Percentiles rank a stretch among this genome's conserved stretches.
Conservation (phyloP, 1,140 invertebrate species). For the Apis laboriosa region DNA sequence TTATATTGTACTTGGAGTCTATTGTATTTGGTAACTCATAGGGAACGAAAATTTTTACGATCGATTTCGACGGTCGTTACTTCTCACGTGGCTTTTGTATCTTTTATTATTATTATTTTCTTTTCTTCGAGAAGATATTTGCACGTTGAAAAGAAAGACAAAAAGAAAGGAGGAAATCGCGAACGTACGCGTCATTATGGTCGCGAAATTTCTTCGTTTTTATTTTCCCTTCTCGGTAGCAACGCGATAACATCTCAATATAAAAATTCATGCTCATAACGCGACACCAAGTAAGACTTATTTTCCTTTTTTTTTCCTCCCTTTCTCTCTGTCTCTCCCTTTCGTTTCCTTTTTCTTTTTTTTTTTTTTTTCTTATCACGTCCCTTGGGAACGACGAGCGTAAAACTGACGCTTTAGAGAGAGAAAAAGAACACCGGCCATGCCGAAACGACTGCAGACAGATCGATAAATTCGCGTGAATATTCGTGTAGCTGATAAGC, state of each 20-base stretch:
- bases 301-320: conserved; percentile 62
- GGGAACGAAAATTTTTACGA: conserved; percentile 12
- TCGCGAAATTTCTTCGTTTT: conserved; percentile 50
- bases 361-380: conserved; percentile 71
- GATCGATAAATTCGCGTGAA: conserved; percentile 79
- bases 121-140: background rate
- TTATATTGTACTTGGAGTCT: too few relatives aligned
- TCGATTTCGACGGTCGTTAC: conserved; percentile 20
- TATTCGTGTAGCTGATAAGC: conserved; percentile 71
- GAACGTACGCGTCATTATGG: conserved; percentile 50
- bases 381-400: conserved; percentile 67
- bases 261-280: conserved; percentile 78
- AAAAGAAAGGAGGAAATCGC: conserved; percentile 33
- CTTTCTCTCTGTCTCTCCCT: conserved; percentile 55
- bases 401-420: conserved; percentile 72
- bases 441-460: conserved; percentile 62
- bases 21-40: background rate
- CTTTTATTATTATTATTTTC: background rate
- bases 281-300: conserved; percentile 62
- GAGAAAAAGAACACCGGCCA: conserved; percentile 27
- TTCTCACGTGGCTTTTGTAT: background rate
- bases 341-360: conserved; percentile 41
- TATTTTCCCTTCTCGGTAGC: conserved; percentile 56
- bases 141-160: background rate
- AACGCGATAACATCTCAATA: conserved; percentile 76